phyloP scores from a whole-genome alignment of 2,888 invertebrate genomes.

The Charanyca ferruginea region DNA sequence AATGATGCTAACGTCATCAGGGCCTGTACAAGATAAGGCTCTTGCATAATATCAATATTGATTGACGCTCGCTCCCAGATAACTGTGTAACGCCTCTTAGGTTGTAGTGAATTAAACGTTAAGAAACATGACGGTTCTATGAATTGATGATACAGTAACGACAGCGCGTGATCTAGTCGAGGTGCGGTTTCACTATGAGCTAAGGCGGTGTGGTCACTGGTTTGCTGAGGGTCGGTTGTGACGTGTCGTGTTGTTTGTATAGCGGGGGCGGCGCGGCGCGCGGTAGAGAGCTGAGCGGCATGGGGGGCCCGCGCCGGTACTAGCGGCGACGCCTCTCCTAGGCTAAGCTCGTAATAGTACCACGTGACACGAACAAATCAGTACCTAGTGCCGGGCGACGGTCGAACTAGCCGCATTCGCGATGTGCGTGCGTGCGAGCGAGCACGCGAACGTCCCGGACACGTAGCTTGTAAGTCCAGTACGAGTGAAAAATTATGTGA shows the following conservation, averaged over 20 bases:
- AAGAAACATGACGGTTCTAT: slow-evolving; percentile 35
- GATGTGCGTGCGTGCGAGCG: slow-evolving; percentile 37
- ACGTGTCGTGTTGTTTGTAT: slow-evolving; percentile 71
- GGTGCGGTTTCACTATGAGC: slow-evolving; percentile 68
- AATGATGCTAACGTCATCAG: slow-evolving; percentile 51
- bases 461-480: slow-evolving; percentile 68
- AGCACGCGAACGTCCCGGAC: slow-evolving; percentile 61
- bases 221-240: slow-evolving; percentile 57
- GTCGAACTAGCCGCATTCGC: slow-evolving; percentile 47
- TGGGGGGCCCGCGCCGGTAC: slow-evolving; percentile 87
- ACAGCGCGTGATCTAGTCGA: slow-evolving; percentile 33
- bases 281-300: slow-evolving; percentile 76
- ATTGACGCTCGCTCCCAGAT: slow-evolving; percentile 65
- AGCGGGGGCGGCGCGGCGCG: slow-evolving; percentile 84
- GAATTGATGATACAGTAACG: slow-evolving; percentile 14
- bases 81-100: slow-evolving; percentile 75
- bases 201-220: slow-evolving; percentile 66
- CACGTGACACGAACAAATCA: slow-evolving; percentile 63
- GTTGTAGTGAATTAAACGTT: slow-evolving; percentile 69
- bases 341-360: slow-evolving; percentile 59
- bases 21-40: slow-evolving; percentile 47
- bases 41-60: slow-evolving; percentile 54
- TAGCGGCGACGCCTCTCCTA: slow-evolving; percentile 69
- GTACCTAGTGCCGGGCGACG: slow-evolving; percentile 57
- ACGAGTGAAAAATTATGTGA: slow-evolving; percentile 75